A percentile compares a stretch with the other conserved stretches of the same genome.
Evolutionary conservation across 1,140 invertebrate genomes (phyloP).

Genomic region (Lineus longissimus): DNA sequence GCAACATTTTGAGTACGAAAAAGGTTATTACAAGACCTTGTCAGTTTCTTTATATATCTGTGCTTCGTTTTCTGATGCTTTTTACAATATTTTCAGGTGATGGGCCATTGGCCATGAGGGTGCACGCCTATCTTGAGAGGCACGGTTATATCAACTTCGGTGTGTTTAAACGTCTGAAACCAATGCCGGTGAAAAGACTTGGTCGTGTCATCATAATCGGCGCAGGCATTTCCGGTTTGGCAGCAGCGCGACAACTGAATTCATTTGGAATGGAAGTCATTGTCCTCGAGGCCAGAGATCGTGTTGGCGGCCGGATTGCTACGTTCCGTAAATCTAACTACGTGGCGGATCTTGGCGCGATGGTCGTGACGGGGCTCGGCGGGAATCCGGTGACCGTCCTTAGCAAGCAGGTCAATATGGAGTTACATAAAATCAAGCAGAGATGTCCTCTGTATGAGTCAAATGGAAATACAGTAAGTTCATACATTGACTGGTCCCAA

Average conservation of each 20-base stretch:
- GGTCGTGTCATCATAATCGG: conserved; percentile 93
- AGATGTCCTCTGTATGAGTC: conserved; percentile 96
- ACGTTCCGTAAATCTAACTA: conserved; percentile 93
- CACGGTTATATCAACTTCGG: conserved; percentile 99
- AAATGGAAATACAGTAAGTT: conserved; percentile 77
- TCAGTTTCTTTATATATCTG: background rate
- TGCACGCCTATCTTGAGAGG: conserved; percentile 89
- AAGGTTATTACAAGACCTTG: too few species aligned
- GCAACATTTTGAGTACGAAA: too few species aligned
- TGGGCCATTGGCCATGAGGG: conserved; percentile 72
- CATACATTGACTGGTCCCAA: too few species aligned
- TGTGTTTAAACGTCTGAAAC: conserved; percentile 82
- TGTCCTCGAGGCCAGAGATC: conserved; percentile 88
- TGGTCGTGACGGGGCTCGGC: conserved; percentile 64
- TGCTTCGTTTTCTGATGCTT: background rate
- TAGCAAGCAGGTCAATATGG: conserved; percentile 95
- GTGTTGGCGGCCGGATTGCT: conserved; percentile 93
- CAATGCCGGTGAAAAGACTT: conserved; percentile 66
- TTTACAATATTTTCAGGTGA: conserved; percentile 58
- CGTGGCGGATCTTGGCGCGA: conserved; percentile 84
- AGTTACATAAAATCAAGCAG: conserved; percentile 91
- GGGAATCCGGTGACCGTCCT: conserved; percentile 95
- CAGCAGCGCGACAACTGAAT: conserved; percentile 88
- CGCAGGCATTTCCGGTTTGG: conserved; percentile 88
- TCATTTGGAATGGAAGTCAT: conserved; percentile 96